Percentiles rank a stretch among this genome's conserved stretches.
phyloP scores from a whole-genome alignment of 2,113 vertebrate genomes.

The Manacus vitellinus region DNA sequence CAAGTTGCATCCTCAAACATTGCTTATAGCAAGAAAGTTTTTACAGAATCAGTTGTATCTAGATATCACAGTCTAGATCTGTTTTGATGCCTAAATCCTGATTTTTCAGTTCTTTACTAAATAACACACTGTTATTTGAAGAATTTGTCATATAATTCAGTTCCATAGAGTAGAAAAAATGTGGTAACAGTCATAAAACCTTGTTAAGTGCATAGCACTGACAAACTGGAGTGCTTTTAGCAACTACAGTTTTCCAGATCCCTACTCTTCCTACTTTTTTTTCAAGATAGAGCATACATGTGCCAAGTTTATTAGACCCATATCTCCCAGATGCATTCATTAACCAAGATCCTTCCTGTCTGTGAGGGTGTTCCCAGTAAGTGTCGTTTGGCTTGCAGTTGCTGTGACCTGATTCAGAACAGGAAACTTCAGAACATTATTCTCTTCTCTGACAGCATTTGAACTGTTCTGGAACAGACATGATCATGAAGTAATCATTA shows the following conservation, averaged over 20 bases:
- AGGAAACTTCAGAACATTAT: conserved; percentile 19
- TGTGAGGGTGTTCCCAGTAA: conserved; percentile 48
- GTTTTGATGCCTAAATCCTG: not conserved
- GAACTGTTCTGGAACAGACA: conserved; percentile 3
- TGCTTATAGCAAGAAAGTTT: not conserved
- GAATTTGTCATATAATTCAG: not conserved
- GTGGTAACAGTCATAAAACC: not conserved
- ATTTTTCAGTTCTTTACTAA: not conserved
- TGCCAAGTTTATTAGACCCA: conserved; percentile 15
- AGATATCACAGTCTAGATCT: not conserved
- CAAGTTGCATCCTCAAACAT: not conserved
- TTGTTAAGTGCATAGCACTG: not conserved
- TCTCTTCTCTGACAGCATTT: not conserved
- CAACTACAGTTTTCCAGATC: conserved; percentile 7
- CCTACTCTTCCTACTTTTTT: not conserved
- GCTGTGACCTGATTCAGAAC: conserved; percentile 27
- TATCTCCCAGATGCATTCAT: conserved; percentile 46
- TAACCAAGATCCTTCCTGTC: conserved; percentile 52
- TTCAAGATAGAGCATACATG: not conserved
- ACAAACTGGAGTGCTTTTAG: not conserved
- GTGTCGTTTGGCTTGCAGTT: conserved; percentile 28
- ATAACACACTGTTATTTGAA: not conserved
- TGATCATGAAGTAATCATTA: not conserved
- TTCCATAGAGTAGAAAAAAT: not conserved
- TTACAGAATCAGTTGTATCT: not conserved